Evolutionary conservation across 2,888 invertebrate genomes (phyloP).

Genomic region (Serripes groenlandicus): DNA sequence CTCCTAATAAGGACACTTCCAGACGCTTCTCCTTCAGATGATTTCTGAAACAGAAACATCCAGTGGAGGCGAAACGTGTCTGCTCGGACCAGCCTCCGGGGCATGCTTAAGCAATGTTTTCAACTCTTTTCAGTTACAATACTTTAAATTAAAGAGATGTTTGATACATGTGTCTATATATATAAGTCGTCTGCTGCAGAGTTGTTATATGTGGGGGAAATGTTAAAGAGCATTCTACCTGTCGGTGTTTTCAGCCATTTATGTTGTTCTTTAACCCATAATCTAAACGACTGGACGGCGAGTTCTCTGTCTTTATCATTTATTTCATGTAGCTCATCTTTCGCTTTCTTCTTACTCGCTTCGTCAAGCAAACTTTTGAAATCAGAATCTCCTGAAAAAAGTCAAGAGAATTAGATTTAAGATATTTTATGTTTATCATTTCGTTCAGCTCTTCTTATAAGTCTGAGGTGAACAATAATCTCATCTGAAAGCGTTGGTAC

Average conservation of each 20-base stretch:
- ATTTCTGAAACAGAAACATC: too few relatives aligned
- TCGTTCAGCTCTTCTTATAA: too few relatives aligned
- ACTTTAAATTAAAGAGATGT: too few relatives aligned
- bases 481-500: too few relatives aligned
- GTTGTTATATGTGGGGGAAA: too few relatives aligned
- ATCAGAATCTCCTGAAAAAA: conserved; percentile 21
- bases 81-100: background rate
- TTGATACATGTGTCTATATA: too few relatives aligned
- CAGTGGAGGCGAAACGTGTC: background rate
- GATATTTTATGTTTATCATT: too few relatives aligned
- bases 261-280: conserved; percentile 30
- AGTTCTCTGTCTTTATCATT: conserved; percentile 38
- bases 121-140: too few relatives aligned
- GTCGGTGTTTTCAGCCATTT: conserved; percentile 29
- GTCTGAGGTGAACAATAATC: too few relatives aligned
- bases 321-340: conserved; percentile 37
- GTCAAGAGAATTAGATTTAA: too few relatives aligned
- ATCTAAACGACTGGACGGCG: conserved; percentile 35
- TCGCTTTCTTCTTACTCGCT: conserved; percentile 30
- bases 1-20: background rate
- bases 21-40: background rate
- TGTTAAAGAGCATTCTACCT: too few relatives aligned
- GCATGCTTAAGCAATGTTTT: background rate
- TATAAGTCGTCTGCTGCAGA: too few relatives aligned
- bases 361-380: conserved; percentile 33